These are phyloP conservation scores for Nomada fucata DNA, from an alignment of 2,888 invertebrate genomes.

Conservation along the genomic window DNA sequence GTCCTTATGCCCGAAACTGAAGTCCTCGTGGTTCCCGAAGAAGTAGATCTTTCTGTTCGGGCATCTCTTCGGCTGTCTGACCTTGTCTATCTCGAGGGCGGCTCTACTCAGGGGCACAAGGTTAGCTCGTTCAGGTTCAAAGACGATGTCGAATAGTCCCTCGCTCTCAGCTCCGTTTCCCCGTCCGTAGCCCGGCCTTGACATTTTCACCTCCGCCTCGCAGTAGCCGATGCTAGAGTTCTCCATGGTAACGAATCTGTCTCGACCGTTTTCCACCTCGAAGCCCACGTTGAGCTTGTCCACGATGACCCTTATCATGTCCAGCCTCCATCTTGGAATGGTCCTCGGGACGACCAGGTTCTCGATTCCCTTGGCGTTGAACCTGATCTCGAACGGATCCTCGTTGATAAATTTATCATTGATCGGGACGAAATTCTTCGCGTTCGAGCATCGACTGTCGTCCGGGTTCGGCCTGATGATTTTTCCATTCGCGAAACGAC, in stretches of 20 bases:
- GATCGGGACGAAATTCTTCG: constrained; percentile 33
- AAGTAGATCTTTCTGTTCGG: constrained; percentile 55
- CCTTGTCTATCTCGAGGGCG: constrained; percentile 40
- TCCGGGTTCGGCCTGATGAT: constrained; percentile 31
- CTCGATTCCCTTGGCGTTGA: constrained; percentile 63
- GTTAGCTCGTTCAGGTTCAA: constrained; percentile 19
- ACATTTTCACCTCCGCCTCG: constrained; percentile 55
- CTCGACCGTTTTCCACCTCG: constrained; percentile 27
- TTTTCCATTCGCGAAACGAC: constrained; percentile 39
- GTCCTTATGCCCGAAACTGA: constrained; percentile 8
- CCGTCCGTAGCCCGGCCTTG: neutral
- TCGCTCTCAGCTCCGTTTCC: neutral
- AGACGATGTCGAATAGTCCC: constrained; percentile 31
- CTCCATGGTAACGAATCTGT: constrained; percentile 53
- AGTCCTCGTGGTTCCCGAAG: constrained; percentile 52
- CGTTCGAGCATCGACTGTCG: constrained; percentile 37
- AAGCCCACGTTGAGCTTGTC: constrained; percentile 64
- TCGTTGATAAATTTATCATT: constrained; percentile 38
- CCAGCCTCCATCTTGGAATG: constrained; percentile 62
- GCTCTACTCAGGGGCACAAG: constrained; percentile 10
- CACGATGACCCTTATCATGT: constrained; percentile 63
- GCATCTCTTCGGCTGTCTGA: constrained; percentile 49
- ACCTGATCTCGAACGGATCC: constrained; percentile 66
- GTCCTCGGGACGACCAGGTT: constrained; percentile 64
- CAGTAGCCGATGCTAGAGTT: constrained; percentile 60